Conservation (phyloP, 2,113 vertebrate species). For the Cichladusa arquata region DNA sequence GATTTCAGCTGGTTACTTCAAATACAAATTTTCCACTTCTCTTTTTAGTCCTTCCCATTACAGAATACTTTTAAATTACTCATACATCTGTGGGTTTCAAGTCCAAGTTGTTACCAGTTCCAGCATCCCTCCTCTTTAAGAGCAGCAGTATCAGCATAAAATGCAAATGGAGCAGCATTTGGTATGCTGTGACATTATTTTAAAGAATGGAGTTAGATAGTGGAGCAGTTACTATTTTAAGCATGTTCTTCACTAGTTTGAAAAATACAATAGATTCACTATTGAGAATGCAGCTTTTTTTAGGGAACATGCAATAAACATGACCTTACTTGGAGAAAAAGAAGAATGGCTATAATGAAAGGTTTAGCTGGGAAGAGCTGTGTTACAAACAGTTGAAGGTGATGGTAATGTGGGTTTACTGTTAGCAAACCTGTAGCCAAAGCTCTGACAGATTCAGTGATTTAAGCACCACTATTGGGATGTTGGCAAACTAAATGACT, state of each 20-base stretch:
- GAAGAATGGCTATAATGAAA: background rate
- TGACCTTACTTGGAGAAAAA: background rate
- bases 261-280: background rate
- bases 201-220: background rate
- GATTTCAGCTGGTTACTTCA: background rate
- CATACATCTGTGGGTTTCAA: background rate
- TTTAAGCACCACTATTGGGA: background rate
- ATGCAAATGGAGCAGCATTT: background rate
- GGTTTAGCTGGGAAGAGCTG: background rate
- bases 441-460: background rate
- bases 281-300: background rate
- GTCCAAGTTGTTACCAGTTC: background rate
- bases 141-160: background rate
- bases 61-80: background rate
- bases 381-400: background rate
- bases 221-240: background rate
- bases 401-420: accelerated
- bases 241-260: background rate
- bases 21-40: background rate
- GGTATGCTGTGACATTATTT: background rate
- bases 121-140: background rate
- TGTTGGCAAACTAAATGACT: background rate
- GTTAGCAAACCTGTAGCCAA: background rate
- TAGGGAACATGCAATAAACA: background rate
- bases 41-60: background rate